Conservation (phyloP, 2,113 vertebrate species). For the Vidua chalybeata region DNA sequence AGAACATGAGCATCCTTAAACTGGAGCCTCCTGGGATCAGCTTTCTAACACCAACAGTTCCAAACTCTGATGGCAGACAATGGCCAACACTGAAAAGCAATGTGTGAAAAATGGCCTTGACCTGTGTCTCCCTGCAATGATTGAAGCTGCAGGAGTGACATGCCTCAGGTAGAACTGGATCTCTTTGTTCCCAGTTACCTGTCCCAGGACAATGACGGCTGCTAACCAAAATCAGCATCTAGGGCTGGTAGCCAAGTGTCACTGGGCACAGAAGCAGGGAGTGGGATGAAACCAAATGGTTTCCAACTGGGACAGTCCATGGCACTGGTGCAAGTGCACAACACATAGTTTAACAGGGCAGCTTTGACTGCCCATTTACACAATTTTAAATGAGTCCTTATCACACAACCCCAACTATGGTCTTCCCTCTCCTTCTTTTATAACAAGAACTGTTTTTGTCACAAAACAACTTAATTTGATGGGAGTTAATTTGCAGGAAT, state of each 20-base stretch:
- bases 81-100: neutral
- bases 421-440: neutral
- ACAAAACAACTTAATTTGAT: neutral
- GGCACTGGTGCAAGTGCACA: neutral
- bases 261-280: neutral
- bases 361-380: neutral
- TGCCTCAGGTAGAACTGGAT: neutral
- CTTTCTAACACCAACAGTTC: slow-evolving; percentile 27
- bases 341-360: rapidly evolving
- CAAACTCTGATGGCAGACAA: neutral
- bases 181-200: neutral
- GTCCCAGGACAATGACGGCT: neutral
- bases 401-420: neutral
- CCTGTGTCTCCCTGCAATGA: neutral
- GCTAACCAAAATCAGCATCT: neutral
- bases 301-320: neutral
- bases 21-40: neutral
- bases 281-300: rapidly evolving
- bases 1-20: slow-evolving; percentile 55
- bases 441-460: neutral
- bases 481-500: neutral
- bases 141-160: neutral
- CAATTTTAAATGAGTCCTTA: neutral
- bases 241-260: neutral
- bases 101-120: neutral